phyloP scores from a whole-genome alignment of 64 coral and sea anemone species.

The Actinia equina region DNA sequence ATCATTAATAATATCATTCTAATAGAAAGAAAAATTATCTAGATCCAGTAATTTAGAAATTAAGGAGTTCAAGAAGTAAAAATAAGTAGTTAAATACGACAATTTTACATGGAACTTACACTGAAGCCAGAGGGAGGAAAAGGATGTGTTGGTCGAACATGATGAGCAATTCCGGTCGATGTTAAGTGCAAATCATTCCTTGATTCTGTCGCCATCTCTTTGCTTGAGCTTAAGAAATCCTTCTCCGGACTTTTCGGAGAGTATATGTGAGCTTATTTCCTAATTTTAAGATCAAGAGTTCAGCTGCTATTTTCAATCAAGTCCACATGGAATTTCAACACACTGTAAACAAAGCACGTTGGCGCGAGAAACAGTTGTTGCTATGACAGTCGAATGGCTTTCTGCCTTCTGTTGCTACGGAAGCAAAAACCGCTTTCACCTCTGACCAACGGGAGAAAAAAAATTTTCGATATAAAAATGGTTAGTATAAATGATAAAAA shows the following conservation, averaged over 20 bases:
- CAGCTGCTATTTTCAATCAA: background rate
- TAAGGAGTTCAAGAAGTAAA: background rate
- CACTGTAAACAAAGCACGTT: constrained; percentile 5
- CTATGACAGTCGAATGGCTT: constrained; percentile 19
- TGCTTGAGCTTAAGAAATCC: background rate
- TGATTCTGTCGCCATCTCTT: constrained; percentile 25
- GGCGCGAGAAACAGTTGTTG: constrained; percentile 21
- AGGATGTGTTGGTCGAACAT: constrained; percentile 22
- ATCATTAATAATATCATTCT: background rate
- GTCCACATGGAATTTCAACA: background rate
- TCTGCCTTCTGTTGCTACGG: background rate
- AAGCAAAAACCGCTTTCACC: background rate
- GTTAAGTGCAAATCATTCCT: constrained; percentile 80
- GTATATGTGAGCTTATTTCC: background rate
- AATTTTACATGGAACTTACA: constrained; percentile 29
- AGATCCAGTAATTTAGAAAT: background rate
- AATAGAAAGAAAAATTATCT: background rate
- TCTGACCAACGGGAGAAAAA: background rate
- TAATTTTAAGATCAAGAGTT: background rate
- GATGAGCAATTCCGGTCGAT: constrained; percentile 78
- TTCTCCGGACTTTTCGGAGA: background rate
- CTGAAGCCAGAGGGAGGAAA: constrained; percentile 73
- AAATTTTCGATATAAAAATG: background rate
- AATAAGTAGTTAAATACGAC: background rate
- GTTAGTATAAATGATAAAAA: too few relatives aligned